Base-by-base conservation (phyloP, 53 echinoderm and acorn worm species). In the Antedon mediterranea region DNA sequence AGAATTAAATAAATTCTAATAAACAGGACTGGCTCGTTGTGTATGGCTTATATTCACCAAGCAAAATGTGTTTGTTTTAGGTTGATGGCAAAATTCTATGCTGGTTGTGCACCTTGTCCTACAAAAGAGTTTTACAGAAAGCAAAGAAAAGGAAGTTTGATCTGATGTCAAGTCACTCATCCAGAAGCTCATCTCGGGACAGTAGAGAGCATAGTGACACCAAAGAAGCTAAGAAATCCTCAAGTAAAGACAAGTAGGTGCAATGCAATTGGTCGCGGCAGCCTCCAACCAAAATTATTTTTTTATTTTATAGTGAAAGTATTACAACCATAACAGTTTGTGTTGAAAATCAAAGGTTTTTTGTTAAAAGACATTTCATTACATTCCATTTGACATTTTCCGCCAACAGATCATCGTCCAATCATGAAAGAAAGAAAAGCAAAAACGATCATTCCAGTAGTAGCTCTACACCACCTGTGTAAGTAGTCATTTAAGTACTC, bases 121-220 rank as follows among this genome's bases (percentile, higher is more conserved):
- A 97, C 76, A 97, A 97, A 74, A 84, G 97, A 57, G 97, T 97
- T 32, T 81, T 97, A 30, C 97, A 97, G 75, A 97, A 97, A 77
- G 97, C 97, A 0, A 92, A 92, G 81, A 97, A 97, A 82, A 80
- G 94, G 29, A 94, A 91, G 78, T 94, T 88, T 78, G 94, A 94
- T 43, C 78, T 90, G 30, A 84, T 86, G 27, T 83, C 75, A 29
- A 80, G 87, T 31, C 83, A 89, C 29, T 88, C 89, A 43, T 87
- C 87, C 79, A 76, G 87, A 33, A 88, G 81, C 44, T 78, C 78
- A 30, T 87, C 87, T 28, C 79, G 77, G n/a, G 76, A 76, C 32
- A 34, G 75, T 13, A 80, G 80, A 31, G 76, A 34, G 0, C 71
- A 34, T 28, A 72, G 76, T 26, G 80, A 76, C 0, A 1, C 57